A percentile compares a stretch with the other conserved stretches of the same genome.
phyloP scores from a whole-genome alignment of 2,113 vertebrate species.

The Anhinga rufa region DNA sequence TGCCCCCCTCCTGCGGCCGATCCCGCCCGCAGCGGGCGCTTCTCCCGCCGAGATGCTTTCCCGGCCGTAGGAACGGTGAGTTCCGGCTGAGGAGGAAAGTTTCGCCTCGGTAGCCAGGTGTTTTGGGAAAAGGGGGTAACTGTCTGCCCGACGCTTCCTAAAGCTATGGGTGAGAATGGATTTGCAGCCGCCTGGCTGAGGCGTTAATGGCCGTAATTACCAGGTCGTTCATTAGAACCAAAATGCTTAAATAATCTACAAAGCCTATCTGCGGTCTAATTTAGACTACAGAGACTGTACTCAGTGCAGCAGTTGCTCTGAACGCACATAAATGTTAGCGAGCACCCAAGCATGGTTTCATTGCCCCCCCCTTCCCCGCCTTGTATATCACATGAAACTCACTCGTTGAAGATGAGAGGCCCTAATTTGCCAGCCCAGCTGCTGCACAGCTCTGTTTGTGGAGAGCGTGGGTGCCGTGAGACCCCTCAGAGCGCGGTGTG shows the following conservation, averaged over 20 bases:
- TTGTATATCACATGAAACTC: background rate
- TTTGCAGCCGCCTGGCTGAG: background rate
- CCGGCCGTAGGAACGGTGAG: background rate
- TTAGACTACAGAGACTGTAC: background rate
- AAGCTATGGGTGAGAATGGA: background rate
- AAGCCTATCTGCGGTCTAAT: background rate
- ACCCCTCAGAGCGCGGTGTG: background rate
- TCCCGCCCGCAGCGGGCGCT: background rate
- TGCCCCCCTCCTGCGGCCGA: too few species aligned
- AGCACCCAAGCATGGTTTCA: background rate
- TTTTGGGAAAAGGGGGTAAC: background rate
- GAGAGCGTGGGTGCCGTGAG: background rate
- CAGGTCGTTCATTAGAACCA: background rate
- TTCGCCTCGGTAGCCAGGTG: background rate
- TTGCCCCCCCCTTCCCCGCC: background rate
- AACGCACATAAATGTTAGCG: background rate
- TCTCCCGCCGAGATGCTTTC: accelerated
- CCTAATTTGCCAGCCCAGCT: background rate
- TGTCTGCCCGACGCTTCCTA: background rate
- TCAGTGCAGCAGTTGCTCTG: background rate
- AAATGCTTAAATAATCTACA: background rate
- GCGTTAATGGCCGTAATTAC: background rate
- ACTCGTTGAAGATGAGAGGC: background rate
- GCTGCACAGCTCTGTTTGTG: background rate
- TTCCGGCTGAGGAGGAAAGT: background rate